Conservation (phyloP, 2,113 vertebrate genomes). For the Chionomys nivalis region DNA sequence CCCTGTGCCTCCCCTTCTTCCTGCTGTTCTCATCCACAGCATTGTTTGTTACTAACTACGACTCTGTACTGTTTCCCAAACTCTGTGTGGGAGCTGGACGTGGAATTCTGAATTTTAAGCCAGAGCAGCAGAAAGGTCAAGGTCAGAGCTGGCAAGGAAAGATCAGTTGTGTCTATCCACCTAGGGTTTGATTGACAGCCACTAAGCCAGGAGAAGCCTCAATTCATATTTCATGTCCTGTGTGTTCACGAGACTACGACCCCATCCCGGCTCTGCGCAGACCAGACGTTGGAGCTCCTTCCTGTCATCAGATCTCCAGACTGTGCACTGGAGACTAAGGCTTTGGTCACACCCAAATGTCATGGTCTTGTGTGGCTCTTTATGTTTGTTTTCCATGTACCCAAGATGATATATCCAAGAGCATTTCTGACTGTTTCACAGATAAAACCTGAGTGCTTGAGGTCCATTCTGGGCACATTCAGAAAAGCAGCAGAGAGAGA, state of each 20-base stretch:
- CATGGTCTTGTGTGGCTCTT: background rate
- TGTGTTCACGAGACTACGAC: background rate
- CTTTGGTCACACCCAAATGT: background rate
- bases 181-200: background rate
- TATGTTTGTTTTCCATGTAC: background rate
- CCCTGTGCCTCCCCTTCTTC: background rate
- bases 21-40: background rate
- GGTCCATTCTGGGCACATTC: background rate
- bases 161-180: background rate
- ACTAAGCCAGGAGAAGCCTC: background rate
- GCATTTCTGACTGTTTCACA: background rate
- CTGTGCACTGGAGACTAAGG: background rate
- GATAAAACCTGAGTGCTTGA: background rate
- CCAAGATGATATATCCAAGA: background rate
- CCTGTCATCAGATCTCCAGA: background rate
- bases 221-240: background rate
- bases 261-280: background rate
- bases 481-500: background rate
- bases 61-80: background rate
- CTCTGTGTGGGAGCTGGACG: background rate
- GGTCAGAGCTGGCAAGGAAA: background rate
- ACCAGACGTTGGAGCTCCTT: background rate
- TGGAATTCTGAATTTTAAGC: conserved; percentile 16
- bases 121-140: background rate
- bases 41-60: background rate